These are phyloP conservation scores for Lordiphosa fenestrarum DNA, from an alignment of 2,888 invertebrate genomes.

Conservation along the genomic window DNA sequence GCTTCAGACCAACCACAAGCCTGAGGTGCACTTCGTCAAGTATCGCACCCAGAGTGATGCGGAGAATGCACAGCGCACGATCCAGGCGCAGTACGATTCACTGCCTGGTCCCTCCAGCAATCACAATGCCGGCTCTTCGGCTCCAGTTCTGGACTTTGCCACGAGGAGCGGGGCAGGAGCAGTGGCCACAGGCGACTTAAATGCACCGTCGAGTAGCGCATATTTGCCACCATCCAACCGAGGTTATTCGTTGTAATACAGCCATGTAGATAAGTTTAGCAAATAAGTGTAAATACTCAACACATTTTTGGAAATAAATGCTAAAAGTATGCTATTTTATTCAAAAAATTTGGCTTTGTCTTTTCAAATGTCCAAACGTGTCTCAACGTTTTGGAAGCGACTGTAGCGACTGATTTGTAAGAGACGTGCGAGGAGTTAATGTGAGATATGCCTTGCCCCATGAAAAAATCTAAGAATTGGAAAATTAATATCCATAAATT, in stretches of 20 bases:
- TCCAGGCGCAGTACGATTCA: slow-evolving; percentile 75
- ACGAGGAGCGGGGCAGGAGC: slow-evolving; percentile 34
- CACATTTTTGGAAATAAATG: background rate
- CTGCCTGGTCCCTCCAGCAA: slow-evolving; percentile 63
- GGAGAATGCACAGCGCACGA: slow-evolving; percentile 73
- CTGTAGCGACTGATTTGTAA: background rate
- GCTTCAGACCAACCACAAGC: slow-evolving; percentile 55
- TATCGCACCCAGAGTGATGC: slow-evolving; percentile 77
- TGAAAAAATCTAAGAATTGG: no score
- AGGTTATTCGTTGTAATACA: slow-evolving; percentile 48
- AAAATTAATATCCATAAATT: no score
- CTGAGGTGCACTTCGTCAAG: slow-evolving; percentile 77
- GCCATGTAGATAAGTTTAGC: slow-evolving; percentile 26
- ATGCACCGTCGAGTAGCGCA: slow-evolving; percentile 44
- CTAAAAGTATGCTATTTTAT: no score
- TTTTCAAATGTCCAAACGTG: no score
- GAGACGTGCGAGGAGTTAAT: background rate
- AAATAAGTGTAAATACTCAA: slow-evolving; percentile 32
- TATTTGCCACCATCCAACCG: slow-evolving; percentile 68
- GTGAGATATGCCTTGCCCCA: no score
- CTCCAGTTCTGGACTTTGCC: slow-evolving; percentile 70
- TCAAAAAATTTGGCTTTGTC: no score
- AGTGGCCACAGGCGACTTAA: slow-evolving; percentile 22
- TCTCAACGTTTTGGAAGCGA: no score
- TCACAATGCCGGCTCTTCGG: slow-evolving; percentile 62